Base-by-base conservation (phyloP, 2,888 invertebrate species). In the Hermaeophaga mercurialis region DNA sequence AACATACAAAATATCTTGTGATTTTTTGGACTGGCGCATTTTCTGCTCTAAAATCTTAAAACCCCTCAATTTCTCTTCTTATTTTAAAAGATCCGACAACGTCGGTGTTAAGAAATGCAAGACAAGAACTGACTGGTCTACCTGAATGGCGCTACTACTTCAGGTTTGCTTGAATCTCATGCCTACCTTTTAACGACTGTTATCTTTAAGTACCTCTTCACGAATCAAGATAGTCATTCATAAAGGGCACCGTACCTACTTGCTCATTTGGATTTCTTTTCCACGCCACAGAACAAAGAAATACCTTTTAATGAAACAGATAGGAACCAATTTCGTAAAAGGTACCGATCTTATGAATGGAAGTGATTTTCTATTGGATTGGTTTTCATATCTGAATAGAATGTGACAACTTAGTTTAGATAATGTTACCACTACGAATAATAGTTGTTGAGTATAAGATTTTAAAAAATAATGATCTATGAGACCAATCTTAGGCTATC, bases 51-150 rank as follows among this genome's bases (percentile, higher is more conserved):
- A 18, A 33, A 7, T n/a, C 34, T 22, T 12, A n/a, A 14, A 34
- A 18, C n/a, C 14, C 18, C 11, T 7, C n/a, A n/a, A n/a, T n/a
- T n/a, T n/a, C n/a, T n/a, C n/a, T n/a, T n/a, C n/a, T n/a, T n/a
- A n/a, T n/a, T n/a, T 11, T 18, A 33, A 46, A 8, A 46, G 33
- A 33, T 19, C 4, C 34, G 56, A 36, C 52, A 56, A 52, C 56
- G 5, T 6, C 14, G 56, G 17, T 5, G 15, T 17, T 22, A 24
- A 70, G 72, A 71, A 71, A 72, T 73, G 64, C 65, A 65, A 38
- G 68, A 66, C 67, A 66, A 68, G 69, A 68, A 68, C 63, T 61
- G 64, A 57, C 56, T 26, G 43, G 50, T 56, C 54, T 66, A 64
- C 66, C 67, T 67, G 64, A 64, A 62, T 66, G 65, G 64, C 64